Conservation (phyloP, 2,888 invertebrate genomes). For the Philhelius pedissequus region DNA sequence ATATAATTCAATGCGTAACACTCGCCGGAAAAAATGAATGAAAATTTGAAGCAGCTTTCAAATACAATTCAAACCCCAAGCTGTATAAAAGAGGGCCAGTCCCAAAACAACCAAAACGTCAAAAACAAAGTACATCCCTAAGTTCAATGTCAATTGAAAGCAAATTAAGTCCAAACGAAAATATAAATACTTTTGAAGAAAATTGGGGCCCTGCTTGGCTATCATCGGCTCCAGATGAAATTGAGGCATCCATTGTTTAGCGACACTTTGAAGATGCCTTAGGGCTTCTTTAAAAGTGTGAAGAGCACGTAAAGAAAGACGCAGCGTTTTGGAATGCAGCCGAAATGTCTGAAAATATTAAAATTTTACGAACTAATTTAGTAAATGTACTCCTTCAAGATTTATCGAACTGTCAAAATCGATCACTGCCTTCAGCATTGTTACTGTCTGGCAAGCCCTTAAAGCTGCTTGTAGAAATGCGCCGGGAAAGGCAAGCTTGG, state of each 20-base stretch:
- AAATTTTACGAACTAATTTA: slow-evolving; percentile 86
- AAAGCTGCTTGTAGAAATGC: slow-evolving; percentile 83
- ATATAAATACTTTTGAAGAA: slow-evolving; percentile 71
- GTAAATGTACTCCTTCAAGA: slow-evolving; percentile 94
- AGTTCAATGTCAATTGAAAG: slow-evolving; percentile 72
- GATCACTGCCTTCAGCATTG: slow-evolving; percentile 93
- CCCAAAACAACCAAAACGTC: slow-evolving; percentile 75
- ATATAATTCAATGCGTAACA: slow-evolving; percentile 94
- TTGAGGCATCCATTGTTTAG: slow-evolving; percentile 96
- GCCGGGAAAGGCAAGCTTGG: slow-evolving; percentile 78
- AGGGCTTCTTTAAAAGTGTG: slow-evolving; percentile 86
- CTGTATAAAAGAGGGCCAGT: slow-evolving; percentile 79
- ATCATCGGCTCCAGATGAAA: slow-evolving; percentile 93
- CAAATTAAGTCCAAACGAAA: slow-evolving; percentile 73
- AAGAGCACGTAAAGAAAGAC: slow-evolving; percentile 80
- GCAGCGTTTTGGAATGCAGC: slow-evolving; percentile 73
- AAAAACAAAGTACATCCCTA: slow-evolving; percentile 68
- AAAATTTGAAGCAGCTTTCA: slow-evolving; percentile 94
- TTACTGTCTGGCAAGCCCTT: slow-evolving; percentile 92
- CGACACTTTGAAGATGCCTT: slow-evolving; percentile 97
- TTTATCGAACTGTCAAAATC: slow-evolving; percentile 92
- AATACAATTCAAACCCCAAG: slow-evolving; percentile 84
- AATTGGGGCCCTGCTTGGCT: slow-evolving; percentile 89
- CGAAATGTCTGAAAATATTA: slow-evolving; percentile 80
- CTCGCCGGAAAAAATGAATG: slow-evolving; percentile 91